phyloP scores from a whole-genome alignment of 2,113 vertebrate species.

The Pongo pygmaeus region DNA sequence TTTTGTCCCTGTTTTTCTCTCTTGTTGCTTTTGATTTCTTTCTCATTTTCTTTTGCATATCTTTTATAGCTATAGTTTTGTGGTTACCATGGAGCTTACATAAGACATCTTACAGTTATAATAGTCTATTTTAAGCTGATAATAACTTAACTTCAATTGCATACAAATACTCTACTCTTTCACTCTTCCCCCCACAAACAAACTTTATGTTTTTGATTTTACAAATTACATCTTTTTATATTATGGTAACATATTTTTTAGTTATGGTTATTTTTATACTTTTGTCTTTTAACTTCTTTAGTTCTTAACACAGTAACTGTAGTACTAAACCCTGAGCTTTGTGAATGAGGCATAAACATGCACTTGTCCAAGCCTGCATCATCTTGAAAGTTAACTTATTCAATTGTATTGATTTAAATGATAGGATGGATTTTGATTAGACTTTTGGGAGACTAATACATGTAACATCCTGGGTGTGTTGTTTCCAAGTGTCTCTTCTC shows the following conservation, averaged over 20 bases:
- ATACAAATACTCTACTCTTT: background rate
- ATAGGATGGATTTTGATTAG: background rate
- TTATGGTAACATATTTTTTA: background rate
- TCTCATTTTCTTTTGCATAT: background rate
- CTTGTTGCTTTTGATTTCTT: background rate
- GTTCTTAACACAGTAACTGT: background rate
- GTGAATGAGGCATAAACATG: background rate
- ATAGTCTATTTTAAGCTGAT: background rate
- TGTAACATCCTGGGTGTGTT: background rate
- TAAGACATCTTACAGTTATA: conserved; percentile 6
- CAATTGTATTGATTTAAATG: conserved; percentile 19
- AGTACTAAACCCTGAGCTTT: background rate
- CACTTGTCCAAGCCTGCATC: background rate
- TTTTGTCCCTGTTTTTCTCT: background rate
- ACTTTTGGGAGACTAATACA: background rate
- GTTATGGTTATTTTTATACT: background rate
- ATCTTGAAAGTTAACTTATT: conserved; percentile 15
- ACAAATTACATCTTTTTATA: background rate
- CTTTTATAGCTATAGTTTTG: background rate
- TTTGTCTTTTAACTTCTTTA: background rate
- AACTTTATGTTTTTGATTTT: background rate
- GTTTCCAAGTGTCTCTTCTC: background rate
- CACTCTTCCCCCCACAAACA: background rate
- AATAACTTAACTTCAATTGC: background rate
- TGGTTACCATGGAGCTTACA: background rate